Base-by-base conservation (phyloP, 2,888 invertebrate genomes). In the Dicyrtomina minuta region DNA sequence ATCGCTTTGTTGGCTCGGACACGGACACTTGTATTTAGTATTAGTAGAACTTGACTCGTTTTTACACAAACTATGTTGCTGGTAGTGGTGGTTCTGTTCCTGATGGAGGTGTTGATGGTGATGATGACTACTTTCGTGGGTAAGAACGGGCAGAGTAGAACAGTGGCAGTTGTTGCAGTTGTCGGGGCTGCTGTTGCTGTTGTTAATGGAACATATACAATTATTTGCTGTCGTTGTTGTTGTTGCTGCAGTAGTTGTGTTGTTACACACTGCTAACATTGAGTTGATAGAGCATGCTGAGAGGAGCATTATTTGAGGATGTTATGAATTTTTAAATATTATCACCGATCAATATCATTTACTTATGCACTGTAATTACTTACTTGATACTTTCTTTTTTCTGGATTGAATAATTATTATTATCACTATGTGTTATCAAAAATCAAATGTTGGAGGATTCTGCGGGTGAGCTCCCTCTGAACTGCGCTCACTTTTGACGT, bases 271-370 rank as follows among this genome's bases (percentile, higher is more conserved):
- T 61, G 33, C 58, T 62, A 61, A 56, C 41, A 71, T 51, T 53
- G 68, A 68, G 59, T 71, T 68, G n/a, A 71, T 69, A 26, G 68
- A 71, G 60, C 62, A 69, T 66, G 72, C 53, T 66, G 72, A 72
- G 55, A 72, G 66, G 60, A 72, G 61, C 72, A 72, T 72, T 58
- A 44, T 65, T 46, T 56, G 12, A 20, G 8, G 26, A 33, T 8
- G 33, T 33, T 33, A 44, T 58, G 56, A 22, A 20, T 53, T 24
- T 24, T n/a, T 55, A 24, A 55, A 24, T 2, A 22, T 26, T 6
- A 46, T 46, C 4, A 4, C 17, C 17, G 46, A 46, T 46, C 46
- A 46, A 12, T 10, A 41, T 10, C 43, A 41, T 41, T 8, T 41
- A 41, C 43, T 41, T 41, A 13, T 41, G 13, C 10, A 12, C 8